phyloP scores from a whole-genome alignment of 2,888 invertebrate species.

The Pseudococcus longispinus region DNA sequence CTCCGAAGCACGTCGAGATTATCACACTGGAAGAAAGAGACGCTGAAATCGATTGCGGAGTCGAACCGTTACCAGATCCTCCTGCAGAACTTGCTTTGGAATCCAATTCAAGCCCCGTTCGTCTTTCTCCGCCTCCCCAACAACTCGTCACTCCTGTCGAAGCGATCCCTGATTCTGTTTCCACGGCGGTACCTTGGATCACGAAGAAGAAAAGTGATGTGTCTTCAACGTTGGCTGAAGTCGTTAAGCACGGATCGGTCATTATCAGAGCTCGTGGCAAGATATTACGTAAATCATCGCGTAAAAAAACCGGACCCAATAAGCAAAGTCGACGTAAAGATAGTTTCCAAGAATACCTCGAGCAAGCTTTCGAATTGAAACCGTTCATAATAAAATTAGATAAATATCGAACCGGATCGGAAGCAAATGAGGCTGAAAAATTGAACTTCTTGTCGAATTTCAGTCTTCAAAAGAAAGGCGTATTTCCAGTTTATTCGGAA shows the following conservation, averaged over 20 bases:
- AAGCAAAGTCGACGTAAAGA: neutral
- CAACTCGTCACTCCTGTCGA: neutral
- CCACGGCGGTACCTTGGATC: neutral
- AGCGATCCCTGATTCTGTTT: neutral
- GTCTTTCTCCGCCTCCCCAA: neutral
- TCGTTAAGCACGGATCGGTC: neutral
- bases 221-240: neutral
- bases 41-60: neutral
- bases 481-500: neutral
- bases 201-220: neutral
- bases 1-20: neutral
- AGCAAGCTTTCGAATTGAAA: neutral
- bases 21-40: neutral
- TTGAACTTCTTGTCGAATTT: constrained; percentile 11
- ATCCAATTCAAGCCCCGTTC: neutral
- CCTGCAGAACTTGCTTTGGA: neutral
- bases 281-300: neutral
- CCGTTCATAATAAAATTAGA: neutral
- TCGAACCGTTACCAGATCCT: neutral
- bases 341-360: neutral
- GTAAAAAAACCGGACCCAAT: neutral
- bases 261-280: neutral
- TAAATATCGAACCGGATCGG: neutral
- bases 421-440: neutral
- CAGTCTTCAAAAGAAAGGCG: neutral